phyloP scores from a whole-genome alignment of 2,888 invertebrate genomes.

The Cordylochernes scorpioides region DNA sequence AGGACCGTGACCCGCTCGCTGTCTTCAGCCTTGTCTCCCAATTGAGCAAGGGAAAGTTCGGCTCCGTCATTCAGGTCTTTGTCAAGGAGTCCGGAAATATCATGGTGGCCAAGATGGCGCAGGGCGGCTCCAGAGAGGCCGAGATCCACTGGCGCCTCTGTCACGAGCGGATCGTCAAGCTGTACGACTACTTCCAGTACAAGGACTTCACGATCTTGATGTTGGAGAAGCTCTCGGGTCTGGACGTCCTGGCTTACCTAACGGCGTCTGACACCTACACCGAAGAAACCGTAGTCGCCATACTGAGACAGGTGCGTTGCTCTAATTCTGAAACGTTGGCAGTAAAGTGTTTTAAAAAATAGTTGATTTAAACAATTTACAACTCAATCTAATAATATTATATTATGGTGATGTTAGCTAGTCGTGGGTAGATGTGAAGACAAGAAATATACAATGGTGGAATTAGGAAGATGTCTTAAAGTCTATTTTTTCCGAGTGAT shows the following conservation, averaged over 20 bases:
- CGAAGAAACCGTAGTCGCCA: constrained; percentile 66
- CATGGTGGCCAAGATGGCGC: constrained; percentile 56
- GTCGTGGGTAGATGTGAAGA: too few relatives aligned
- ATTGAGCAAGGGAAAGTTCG: constrained; percentile 54
- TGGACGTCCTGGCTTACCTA: constrained; percentile 64
- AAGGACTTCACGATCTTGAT: constrained; percentile 15
- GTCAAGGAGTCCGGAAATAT: constrained; percentile 39
- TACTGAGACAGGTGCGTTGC: constrained; percentile 51
- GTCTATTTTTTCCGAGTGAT: too few relatives aligned
- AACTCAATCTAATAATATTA: not conserved
- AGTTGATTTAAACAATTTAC: not conserved
- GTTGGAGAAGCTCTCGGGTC: constrained; percentile 39
- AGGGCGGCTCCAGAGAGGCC: constrained; percentile 40
- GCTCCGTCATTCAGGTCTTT: constrained; percentile 50
- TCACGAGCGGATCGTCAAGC: constrained; percentile 53
- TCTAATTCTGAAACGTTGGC: not conserved
- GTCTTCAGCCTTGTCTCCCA: constrained; percentile 63
- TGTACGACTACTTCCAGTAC: constrained; percentile 23
- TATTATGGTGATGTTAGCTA: too few relatives aligned
- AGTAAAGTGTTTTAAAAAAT: not conserved
- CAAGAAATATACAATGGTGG: too few relatives aligned
- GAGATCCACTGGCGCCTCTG: constrained; percentile 50
- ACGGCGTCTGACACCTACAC: constrained; percentile 65
- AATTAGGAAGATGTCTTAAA: too few relatives aligned
- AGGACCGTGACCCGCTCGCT: constrained; percentile 34